Base-by-base conservation (phyloP, 2,797 vertebrate species). In the Siniperca undulata region DNA sequence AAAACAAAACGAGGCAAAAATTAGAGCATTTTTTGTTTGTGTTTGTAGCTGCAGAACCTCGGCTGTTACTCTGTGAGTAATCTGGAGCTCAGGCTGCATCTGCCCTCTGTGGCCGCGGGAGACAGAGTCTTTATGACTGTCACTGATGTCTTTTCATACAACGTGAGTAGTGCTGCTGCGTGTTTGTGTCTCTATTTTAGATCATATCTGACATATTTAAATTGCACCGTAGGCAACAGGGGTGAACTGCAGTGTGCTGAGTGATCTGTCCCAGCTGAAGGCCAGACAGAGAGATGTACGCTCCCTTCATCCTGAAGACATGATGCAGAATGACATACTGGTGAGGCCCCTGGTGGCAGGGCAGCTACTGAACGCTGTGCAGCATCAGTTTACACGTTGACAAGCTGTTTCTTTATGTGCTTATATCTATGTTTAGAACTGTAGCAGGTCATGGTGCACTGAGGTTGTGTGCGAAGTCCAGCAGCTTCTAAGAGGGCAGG, bases 21-120 rank as follows among this genome's bases (percentile, higher is more conserved):
- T 53, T 30, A 13, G 9, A 20, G 9, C 22, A n/a, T 36, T 67
- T 20, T 81, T 60, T 77, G 52, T 86, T 34, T 88, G 27, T 70
- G 56, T 88, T 78, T 87, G 40, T 44, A 99, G 98, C 93, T 99
- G 59, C 98, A 97, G 91, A 98, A 99, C 73, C 95, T 97, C 0
- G 98, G 97, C 77, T 99, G 98, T 82, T 98, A 97, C 74, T 85
- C 94, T 0, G 88, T 97, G 75, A 94, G 85, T 38, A 96, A 97
- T 17, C 75, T 99, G 87, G 94, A 96, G 80, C 79, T 99, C 76
- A 93, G 79, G 59, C 89, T 98, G 75, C 88, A 89, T 59, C 94
- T 98, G 77, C 98, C 98, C 0, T 94, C 97, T 0, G 95, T 96
- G 79, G 97, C 96, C 53, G 95, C 95, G 4, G 95, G 82, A 71